phyloP scores from a whole-genome alignment of 2,113 vertebrate genomes.

The Podocnemis expansa region DNA sequence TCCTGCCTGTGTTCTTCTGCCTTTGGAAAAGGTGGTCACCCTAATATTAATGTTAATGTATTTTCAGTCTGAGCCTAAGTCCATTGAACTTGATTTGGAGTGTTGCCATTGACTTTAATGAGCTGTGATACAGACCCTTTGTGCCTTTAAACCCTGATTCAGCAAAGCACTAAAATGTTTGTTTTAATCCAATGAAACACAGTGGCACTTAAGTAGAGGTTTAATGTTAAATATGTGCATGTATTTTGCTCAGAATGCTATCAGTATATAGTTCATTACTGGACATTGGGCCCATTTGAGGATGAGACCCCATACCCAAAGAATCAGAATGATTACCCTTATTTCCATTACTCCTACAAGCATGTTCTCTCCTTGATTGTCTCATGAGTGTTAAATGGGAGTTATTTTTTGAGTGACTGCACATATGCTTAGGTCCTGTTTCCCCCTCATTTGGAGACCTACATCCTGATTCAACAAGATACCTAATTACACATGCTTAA shows the following conservation, averaged over 20 bases:
- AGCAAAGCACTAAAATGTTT: background rate
- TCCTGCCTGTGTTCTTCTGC: too few relatives aligned
- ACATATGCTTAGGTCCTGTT: background rate
- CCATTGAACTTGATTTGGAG: background rate
- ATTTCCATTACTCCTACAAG: background rate
- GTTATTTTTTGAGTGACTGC: background rate
- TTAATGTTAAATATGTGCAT: background rate
- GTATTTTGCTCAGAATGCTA: background rate
- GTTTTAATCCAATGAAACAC: background rate
- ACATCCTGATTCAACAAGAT: background rate
- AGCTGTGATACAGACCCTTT: background rate
- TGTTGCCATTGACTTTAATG: too few relatives aligned
- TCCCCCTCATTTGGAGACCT: background rate
- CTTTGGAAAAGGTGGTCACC: too few relatives aligned
- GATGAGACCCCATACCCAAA: accelerated
- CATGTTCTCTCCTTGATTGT: background rate
- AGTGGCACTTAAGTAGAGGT: background rate
- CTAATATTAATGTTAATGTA: background rate
- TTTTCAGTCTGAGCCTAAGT: background rate
- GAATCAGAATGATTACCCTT: background rate
- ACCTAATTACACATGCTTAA: background rate
- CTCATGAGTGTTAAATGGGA: background rate
- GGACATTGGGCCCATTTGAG: background rate
- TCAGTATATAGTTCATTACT: accelerated
- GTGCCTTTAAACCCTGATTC: background rate